Evolutionary conservation across 1,140 invertebrate species (phyloP), one percentile per base, ranked within the genome.

Genomic region (Sycophila sp.): DNA sequence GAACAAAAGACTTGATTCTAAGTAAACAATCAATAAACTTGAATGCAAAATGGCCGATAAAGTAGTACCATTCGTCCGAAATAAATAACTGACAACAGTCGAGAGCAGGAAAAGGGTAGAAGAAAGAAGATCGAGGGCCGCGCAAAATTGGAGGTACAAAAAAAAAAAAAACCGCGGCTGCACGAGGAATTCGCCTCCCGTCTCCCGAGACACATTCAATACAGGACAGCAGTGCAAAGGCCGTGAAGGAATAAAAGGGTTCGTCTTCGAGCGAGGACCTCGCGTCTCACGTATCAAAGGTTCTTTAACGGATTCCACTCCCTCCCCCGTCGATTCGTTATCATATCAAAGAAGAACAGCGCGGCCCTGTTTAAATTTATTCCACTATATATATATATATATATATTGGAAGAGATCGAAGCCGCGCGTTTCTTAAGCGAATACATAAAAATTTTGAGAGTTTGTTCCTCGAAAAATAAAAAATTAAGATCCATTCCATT

Each of bases 341-440:
- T 79, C 83, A 83, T 84, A 82, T 84, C 83, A 84, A 84, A 83
- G 78, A 53, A 24, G 7, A 13, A 24, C n/a, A 45, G 70, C 55
- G 65, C 38, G 64, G 62, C 73, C 75, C 75, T 82, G 81, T 83
- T 83, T 81, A 81, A 83, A 83, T 84, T 82, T 83, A 83, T 82
- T 81, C 78, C 26, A 22, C n/a, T n/a, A n/a, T n/a, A n/a, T n/a
- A n/a, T n/a, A n/a, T 2, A 40, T 40, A 10, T 40, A 40, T n/a
- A 47, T 47, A 47, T 47, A 24, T 22, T 17, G 17, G 17, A 47
- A 19, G 24, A 47, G n/a, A n/a, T n/a, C n/a, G n/a, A n/a, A n/a
- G n/a, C n/a, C n/a, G n/a, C n/a, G n/a, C n/a, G n/a, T n/a, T n/a
- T n/a, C 42, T 47, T 47, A n/a, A n/a, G 19, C 6, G 19, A 47